Evolutionary conservation across 2,888 invertebrate genomes (phyloP).

Genomic region (Drosophila sordidula): DNA sequence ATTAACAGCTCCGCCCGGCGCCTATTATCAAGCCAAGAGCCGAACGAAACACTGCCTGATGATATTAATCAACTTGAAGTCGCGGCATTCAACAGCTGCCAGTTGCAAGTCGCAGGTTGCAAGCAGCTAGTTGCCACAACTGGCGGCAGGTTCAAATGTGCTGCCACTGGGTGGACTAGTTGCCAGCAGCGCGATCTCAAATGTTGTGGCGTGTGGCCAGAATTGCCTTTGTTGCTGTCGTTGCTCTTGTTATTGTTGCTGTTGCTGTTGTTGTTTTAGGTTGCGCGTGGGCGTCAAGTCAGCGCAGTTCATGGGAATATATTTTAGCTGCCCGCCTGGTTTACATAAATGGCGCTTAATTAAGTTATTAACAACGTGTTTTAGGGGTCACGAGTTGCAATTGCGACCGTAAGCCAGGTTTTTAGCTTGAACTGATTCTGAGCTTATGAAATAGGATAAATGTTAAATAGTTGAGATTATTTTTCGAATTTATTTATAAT

Average conservation of each 20-base stretch:
- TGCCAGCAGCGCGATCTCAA: constrained; percentile 24
- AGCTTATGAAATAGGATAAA: too few relatives aligned
- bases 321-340: constrained; percentile 41
- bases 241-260: constrained; percentile 2
- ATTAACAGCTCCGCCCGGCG: constrained; percentile 22
- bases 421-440: background rate
- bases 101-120: constrained; percentile 13
- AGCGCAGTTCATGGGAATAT: constrained; percentile 65
- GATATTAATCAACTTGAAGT: constrained; percentile 69
- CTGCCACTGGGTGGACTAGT: constrained; percentile 50
- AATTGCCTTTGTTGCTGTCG: constrained; percentile 23
- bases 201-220: constrained; percentile 64
- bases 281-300: constrained; percentile 68
- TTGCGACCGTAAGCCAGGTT: background rate
- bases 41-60: constrained; percentile 31
- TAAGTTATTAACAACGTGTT: constrained; percentile 67
- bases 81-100: constrained; percentile 25
- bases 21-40: constrained; percentile 24
- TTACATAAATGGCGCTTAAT: constrained; percentile 67
- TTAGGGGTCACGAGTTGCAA: constrained; percentile 19
- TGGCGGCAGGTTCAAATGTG: constrained; percentile 62
- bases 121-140: constrained; percentile 19
- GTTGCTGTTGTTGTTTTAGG: constrained; percentile 23
- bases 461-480: too few relatives aligned
- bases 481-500: too few relatives aligned